Evolutionary conservation across 2,797 vertebrate genomes (phyloP), one percentile per base, ranked within the genome.

Genomic region (Delichon dasypus): DNA sequence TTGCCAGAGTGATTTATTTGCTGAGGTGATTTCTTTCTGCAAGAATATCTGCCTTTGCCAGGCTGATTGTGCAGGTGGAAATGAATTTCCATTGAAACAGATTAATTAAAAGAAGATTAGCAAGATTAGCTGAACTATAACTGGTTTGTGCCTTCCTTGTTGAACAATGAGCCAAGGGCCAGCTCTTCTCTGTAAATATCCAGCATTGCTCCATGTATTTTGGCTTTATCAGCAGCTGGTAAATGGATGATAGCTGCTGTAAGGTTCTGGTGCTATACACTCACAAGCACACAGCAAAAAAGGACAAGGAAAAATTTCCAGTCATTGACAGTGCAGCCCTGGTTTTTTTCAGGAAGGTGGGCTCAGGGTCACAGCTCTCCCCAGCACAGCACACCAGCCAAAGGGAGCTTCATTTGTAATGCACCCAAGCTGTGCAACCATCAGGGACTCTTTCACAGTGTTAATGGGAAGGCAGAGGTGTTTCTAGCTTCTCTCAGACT

Each of bases 31-130:
- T 70, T 85, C 48, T 80, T 79, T 82, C 75, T 70, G 53, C 64
- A 45, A 64, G n/a, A 44, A 36, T 83, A 50, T 88, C 45, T 84
- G 80, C 62, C 79, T 84, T 88, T 65, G 45, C 57, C 54, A 47
- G 72, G 47, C 47, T 60, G 76, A 68, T 18, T 45, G 30, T 53
- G 65, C 44, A 72, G 82, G 27, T 29, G 36, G 26, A 89, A 85
- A 61, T 90, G 54, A 58, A 90, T 71, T 83, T 66, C 40, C 19
- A 8, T 23, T 65, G 54, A 75, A 81, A 67, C 0, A 9, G 70
- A 71, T 80, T 88, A 55, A 85, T 91, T 85, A 80, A 62, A 75
- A 89, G 54, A 78, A 87, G 78, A 76, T 77, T 53, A 80, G 32
- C 15, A 65, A 79, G 64, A 91, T 70, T 70, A 54, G 47, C 19